A percentile compares a stretch with the other conserved stretches of the same genome.
Evolutionary conservation across 2,888 invertebrate genomes (phyloP).

Genomic region (Thereva nobilitata): DNA sequence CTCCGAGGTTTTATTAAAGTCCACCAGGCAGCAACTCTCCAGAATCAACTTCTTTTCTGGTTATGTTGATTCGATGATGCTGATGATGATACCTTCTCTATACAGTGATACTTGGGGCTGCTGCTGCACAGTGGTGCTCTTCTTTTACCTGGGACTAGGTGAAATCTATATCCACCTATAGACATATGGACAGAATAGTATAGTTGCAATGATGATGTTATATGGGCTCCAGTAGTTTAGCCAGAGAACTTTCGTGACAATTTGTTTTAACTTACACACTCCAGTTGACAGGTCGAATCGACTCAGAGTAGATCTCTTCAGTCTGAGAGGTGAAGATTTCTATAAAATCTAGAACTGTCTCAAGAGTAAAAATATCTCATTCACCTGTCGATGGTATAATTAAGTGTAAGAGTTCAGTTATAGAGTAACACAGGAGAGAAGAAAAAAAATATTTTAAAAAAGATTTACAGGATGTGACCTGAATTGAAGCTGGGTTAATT

Average conservation of each 20-base stretch:
- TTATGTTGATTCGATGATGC: slow-evolving; percentile 21
- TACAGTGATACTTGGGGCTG: no score
- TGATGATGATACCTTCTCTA: no score
- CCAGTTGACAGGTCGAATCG: slow-evolving; percentile 16
- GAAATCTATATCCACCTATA: slow-evolving; percentile 10
- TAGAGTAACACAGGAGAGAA: no score
- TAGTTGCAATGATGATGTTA: slow-evolving; percentile 6
- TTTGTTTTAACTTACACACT: slow-evolving; percentile 33
- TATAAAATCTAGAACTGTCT: slow-evolving; percentile 14
- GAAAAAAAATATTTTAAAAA: no score
- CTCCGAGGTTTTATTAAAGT: slow-evolving; percentile 36
- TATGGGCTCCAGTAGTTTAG: slow-evolving; percentile 9
- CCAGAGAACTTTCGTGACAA: slow-evolving; percentile 36
- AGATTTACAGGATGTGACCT: no score
- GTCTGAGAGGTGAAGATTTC: not conserved
- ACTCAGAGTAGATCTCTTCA: not conserved
- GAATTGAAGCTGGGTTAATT: no score
- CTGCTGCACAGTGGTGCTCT: no score
- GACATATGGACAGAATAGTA: slow-evolving; percentile 19
- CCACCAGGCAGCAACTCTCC: not conserved
- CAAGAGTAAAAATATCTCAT: not conserved
- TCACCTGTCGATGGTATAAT: no score
- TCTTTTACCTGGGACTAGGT: not conserved
- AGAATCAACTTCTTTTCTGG: slow-evolving; percentile 27
- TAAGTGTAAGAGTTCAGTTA: no score